Base-by-base conservation (phyloP, 2,797 vertebrate genomes). In the Vespertilio murinus region DNA sequence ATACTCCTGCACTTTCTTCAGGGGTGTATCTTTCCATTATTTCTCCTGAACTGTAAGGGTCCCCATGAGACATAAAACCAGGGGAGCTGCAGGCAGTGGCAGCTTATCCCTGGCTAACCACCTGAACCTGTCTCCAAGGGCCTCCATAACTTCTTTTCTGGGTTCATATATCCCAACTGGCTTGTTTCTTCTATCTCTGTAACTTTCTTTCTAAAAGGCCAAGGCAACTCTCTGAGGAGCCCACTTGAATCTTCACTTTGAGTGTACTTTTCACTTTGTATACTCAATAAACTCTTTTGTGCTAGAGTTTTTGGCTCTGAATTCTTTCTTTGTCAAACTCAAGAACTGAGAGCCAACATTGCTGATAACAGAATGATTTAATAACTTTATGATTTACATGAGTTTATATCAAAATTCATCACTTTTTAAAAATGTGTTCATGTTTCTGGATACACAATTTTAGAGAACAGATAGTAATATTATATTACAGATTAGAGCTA, bases 401-500 rank as follows among this genome's bases (percentile, higher is more conserved):
- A 59, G 8, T 83, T 93, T 90, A 65, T 79, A 45, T 79, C 49
- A 86, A 79, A 92, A 70, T 85, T 89, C 87, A 9, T 61, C 61
- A 8, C 74, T 40, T 79, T 91, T 92, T 52, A 11, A 93, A 91
- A 90, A 83, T 67, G 25, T 86, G 7, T 59, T 93, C 33, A 22
- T 79, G 45, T 88, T 94, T 95, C 33, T 90, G 45, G 49, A 64
- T 90, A 38, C 1, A 79, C 23, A 87, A 25, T 69, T 94, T 85
- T 73, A 81, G 40, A 67, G 65, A 92, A 30, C 89, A 89, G 28
- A 74, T 80, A 88, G 18, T 81, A 84, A 80, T 69, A 30, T 74
- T 92, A 67, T 77, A 56, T 82, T 93, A 69, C 6, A 94, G 11
- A 90, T 74, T 87, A 80, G 18, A 88, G 20, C 23, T 92, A 70